Percentiles rank a stretch among this genome's conserved stretches.
phyloP scores from a whole-genome alignment of 2,113 vertebrate species.

The Stegostoma tigrinum region DNA sequence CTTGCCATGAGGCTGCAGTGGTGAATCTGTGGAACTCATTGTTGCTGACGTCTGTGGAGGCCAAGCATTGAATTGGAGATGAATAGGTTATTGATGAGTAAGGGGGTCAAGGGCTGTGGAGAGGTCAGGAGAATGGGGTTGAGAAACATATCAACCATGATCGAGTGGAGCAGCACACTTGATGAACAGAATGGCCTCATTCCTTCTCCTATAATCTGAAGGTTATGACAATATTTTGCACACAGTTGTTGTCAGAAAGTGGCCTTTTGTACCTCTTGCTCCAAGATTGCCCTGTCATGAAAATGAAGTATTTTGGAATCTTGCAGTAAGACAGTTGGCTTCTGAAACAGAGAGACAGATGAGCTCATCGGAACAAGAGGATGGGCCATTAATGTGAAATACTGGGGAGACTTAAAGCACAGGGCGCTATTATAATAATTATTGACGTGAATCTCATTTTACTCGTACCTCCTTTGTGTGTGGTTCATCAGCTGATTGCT shows the following conservation, averaged over 20 bases:
- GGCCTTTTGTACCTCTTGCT: not conserved
- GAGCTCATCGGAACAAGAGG: not conserved
- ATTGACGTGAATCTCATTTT: not conserved
- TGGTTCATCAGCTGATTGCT: not conserved
- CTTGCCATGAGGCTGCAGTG: no score
- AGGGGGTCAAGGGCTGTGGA: no score
- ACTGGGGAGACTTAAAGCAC: not conserved
- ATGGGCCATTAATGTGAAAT: not conserved
- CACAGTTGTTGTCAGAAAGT: not conserved
- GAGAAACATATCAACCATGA: no score
- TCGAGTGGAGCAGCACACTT: no score
- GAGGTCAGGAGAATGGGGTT: no score
- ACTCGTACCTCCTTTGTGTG: not conserved
- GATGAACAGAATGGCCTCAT: no score
- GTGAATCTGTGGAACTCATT: no score
- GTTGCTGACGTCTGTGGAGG: no score
- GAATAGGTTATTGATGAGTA: no score
- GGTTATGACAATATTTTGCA: no score
- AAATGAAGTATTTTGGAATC: not conserved
- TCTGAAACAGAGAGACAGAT: not conserved
- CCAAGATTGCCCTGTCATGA: not conserved
- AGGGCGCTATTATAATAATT: not conserved
- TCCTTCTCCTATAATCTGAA: no score
- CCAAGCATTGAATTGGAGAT: no score
- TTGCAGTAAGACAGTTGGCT: not conserved